A percentile compares a stretch with the other conserved stretches of the same genome.
Conservation (phyloP, 2,797 vertebrate genomes). For the Petrocephalus sullivani region DNA sequence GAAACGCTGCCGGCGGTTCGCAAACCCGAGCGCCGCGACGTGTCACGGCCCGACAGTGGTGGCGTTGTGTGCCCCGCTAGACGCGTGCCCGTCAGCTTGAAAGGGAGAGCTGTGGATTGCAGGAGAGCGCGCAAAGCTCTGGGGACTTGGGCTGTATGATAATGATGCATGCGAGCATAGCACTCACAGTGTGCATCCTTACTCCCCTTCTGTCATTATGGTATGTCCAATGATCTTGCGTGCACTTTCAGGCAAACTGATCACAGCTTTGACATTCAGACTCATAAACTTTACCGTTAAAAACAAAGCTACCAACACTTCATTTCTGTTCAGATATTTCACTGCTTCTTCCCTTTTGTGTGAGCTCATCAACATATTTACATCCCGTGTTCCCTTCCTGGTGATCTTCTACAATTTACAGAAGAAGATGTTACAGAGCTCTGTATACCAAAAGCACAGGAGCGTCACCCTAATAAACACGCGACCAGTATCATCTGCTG, state of each 20-base stretch:
- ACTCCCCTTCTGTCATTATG: neutral
- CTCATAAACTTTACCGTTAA: neutral
- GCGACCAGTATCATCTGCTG: neutral
- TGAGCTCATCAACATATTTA: neutral
- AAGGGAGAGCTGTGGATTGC: conserved; percentile 1
- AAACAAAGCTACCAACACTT: neutral
- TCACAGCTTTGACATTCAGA: neutral
- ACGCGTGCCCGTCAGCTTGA: neutral
- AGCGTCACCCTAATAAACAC: neutral
- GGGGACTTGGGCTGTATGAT: neutral
- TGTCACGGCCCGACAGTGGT: neutral
- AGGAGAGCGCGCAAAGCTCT: neutral
- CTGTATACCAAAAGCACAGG: neutral
- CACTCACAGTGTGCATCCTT: neutral
- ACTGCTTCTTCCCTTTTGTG: neutral
- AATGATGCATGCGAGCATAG: neutral
- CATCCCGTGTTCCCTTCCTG: neutral
- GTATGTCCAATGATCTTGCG: neutral
- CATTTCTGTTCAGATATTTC: neutral
- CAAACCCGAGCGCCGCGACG: neutral
- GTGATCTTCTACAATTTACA: neutral
- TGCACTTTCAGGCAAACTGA: neutral
- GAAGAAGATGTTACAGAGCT: neutral
- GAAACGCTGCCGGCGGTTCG: neutral
- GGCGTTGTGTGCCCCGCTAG: neutral